Evolutionary conservation across 2,888 invertebrate genomes (phyloP).

Genomic region (Diarsia mendica): DNA sequence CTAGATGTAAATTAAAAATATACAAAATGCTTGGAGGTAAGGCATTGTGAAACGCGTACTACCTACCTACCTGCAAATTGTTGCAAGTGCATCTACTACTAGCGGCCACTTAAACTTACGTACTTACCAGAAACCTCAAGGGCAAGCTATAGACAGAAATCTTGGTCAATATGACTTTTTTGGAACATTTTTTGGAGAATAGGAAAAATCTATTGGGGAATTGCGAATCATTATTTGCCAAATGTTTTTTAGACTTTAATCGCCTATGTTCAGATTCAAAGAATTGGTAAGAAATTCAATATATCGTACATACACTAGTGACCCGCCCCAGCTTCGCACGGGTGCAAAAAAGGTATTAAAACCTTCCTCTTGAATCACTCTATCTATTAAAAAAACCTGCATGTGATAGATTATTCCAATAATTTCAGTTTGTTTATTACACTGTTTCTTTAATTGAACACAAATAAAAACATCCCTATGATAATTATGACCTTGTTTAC

Average conservation of each 20-base stretch:
- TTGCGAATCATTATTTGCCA: not conserved
- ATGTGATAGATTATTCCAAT: too few relatives aligned
- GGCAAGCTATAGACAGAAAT: constrained; percentile 51
- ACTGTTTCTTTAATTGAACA: too few relatives aligned
- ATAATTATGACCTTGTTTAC: too few relatives aligned
- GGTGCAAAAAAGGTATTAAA: too few relatives aligned
- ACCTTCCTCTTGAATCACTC: too few relatives aligned
- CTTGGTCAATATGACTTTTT: constrained; percentile 8
- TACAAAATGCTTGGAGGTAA: constrained; percentile 1
- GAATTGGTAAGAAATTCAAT: too few relatives aligned
- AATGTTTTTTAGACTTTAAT: not conserved
- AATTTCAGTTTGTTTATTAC: too few relatives aligned
- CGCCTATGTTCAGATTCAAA: not conserved
- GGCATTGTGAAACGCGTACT: constrained; percentile 22
- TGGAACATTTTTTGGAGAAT: not conserved
- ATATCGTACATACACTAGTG: too few relatives aligned
- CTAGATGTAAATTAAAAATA: not conserved
- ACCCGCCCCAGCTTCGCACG: too few relatives aligned
- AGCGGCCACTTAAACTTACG: constrained; percentile 8
- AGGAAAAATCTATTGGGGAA: not conserved
- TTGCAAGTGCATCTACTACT: constrained; percentile 19
- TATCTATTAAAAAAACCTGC: too few relatives aligned
- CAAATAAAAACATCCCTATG: too few relatives aligned
- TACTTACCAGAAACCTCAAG: constrained; percentile 48
- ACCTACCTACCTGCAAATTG: too few relatives aligned